Evolutionary conservation across 2,113 vertebrate species (phyloP).

Genomic region (Bufo bufo): DNA sequence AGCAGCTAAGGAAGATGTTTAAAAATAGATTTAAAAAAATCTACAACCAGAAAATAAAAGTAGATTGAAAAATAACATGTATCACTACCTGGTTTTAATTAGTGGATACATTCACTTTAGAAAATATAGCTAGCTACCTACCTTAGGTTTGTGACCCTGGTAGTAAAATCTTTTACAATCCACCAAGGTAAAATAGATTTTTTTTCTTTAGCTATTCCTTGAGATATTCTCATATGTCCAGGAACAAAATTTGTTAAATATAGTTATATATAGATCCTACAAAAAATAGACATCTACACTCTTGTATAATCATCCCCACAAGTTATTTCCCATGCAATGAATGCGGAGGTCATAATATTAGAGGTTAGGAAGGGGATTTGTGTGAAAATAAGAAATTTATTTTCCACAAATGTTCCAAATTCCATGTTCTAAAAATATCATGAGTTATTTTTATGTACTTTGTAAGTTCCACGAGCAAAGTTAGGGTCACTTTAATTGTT

Average conservation of each 20-base stretch:
- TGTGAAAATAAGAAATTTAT: conserved; percentile 31
- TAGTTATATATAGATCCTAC: conserved; percentile 31
- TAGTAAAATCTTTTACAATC: not conserved
- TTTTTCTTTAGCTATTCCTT: not conserved
- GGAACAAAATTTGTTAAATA: conserved; percentile 14
- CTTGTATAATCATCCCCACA: not conserved
- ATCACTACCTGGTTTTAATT: too few relatives aligned
- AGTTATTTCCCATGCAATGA: conserved; percentile 45
- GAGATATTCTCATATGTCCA: not conserved
- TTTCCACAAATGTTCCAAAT: conserved; percentile 56
- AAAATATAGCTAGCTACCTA: not conserved
- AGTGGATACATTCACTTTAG: too few relatives aligned
- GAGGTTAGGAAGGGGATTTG: conserved; percentile 41
- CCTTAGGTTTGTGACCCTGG: not conserved
- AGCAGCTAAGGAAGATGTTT: too few relatives aligned
- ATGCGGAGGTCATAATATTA: conserved; percentile 42
- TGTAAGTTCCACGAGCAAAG: conserved; percentile 36
- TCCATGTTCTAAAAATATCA: conserved; percentile 51
- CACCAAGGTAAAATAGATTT: not conserved
- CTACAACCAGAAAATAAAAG: not conserved
- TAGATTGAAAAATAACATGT: too few relatives aligned
- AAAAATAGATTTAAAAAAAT: too few relatives aligned
- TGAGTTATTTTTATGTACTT: conserved; percentile 49
- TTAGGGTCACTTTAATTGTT: not conserved
- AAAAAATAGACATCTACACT: conserved; percentile 13